A percentile compares a stretch with the other conserved stretches of the same genome.
These are phyloP conservation scores for Cyanoliseus patagonus DNA, from an alignment of 2,113 vertebrate genomes.

Conservation along the genomic window DNA sequence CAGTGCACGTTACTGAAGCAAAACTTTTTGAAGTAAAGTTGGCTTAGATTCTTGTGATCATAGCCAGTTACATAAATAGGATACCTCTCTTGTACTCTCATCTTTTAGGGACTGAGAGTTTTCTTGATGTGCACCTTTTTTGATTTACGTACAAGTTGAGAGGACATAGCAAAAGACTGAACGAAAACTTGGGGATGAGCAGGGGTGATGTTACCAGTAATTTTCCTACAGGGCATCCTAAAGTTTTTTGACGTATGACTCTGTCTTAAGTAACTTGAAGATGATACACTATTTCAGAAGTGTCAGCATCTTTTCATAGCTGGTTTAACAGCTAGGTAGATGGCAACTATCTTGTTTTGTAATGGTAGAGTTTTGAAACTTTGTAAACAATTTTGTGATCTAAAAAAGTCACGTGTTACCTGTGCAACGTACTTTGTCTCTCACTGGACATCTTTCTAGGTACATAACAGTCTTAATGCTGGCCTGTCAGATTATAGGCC, in stretches of 20 bases:
- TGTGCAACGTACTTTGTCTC: background rate
- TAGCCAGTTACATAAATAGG: background rate
- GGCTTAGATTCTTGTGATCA: background rate
- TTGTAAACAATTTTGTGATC: background rate
- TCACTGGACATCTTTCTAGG: background rate
- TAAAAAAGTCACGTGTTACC: accelerated
- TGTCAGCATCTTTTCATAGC: background rate
- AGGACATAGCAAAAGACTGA: background rate
- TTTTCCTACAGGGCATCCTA: background rate
- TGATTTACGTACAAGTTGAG: background rate
- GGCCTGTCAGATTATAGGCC: background rate
- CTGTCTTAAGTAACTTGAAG: background rate
- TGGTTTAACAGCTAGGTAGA: background rate
- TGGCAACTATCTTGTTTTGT: background rate
- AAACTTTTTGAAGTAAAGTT: background rate
- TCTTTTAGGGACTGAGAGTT: background rate
- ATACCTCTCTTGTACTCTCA: background rate
- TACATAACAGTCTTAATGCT: background rate
- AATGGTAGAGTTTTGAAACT: background rate
- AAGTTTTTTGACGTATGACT: background rate
- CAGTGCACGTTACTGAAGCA: accelerated
- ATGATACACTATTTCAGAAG: background rate
- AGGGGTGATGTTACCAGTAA: background rate
- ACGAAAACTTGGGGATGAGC: background rate
- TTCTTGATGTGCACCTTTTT: background rate